These are phyloP conservation scores for Blastobasis adustella DNA, from an alignment of 2,888 invertebrate species.

Conservation along the genomic window DNA sequence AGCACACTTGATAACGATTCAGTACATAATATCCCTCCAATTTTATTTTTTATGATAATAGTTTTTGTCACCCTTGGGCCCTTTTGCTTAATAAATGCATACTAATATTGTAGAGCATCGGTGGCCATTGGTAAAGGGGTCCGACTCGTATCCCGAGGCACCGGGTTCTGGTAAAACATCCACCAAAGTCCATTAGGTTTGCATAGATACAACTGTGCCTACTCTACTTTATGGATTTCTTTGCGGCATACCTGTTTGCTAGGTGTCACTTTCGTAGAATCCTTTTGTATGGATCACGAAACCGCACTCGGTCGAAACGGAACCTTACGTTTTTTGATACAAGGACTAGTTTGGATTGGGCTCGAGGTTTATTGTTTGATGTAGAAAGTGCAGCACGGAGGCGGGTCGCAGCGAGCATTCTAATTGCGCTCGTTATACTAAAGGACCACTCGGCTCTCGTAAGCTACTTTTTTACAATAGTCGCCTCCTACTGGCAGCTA, in stretches of 20 bases:
- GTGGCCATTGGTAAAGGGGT: too few species aligned
- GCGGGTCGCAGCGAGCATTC: constrained; percentile 44
- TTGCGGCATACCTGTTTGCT: not conserved
- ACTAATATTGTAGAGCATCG: too few species aligned
- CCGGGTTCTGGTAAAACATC: too few species aligned
- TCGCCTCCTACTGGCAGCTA: too few species aligned
- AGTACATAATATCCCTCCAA: too few species aligned
- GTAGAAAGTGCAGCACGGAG: constrained; percentile 51
- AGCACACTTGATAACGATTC: constrained; percentile 2
- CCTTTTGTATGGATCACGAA: constrained; percentile 10
- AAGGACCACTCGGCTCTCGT: constrained; percentile 18
- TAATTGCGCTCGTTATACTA: constrained; percentile 37
- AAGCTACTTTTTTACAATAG: too few species aligned
- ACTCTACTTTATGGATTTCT: not conserved
- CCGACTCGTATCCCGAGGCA: too few species aligned
- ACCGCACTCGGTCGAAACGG: constrained; percentile 10
- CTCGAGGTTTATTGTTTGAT: constrained; percentile 33
- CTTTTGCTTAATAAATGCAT: too few species aligned
- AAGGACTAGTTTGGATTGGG: constrained; percentile 24
- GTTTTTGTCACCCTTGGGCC: too few species aligned
- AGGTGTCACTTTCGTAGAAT: constrained; percentile 10
- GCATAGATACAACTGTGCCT: too few species aligned
- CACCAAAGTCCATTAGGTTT: too few species aligned
- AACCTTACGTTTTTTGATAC: constrained; percentile 18
- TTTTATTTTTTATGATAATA: too few species aligned